Evolutionary conservation across 1,140 invertebrate species (phyloP), one percentile per base, ranked within the genome.

Genomic region (Drosophila saltans): DNA sequence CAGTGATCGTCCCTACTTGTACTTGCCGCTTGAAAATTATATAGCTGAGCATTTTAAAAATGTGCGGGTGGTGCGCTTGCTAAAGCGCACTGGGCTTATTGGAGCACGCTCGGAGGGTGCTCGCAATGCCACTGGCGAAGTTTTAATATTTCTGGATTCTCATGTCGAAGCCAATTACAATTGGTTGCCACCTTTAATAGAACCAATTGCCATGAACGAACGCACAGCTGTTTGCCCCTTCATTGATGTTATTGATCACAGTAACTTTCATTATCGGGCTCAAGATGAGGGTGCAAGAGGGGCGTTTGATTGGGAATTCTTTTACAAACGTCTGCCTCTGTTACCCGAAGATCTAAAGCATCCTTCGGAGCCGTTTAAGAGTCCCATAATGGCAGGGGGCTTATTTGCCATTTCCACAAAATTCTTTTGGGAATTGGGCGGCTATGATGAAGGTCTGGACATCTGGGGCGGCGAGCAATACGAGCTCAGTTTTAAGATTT

Each of bases 381-480:
- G 95, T 91, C 98, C 98, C 0, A 96, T 98, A 9, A 99, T 99
- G 98, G 98, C 98, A 26, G 98, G 98, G 11, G 98, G 98, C 0
- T 91, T 99, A 16, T 98, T 99, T 93, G 98, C 97, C 10, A 98
- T 98, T 21, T 96, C 97, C 70, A 91, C 95, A 1, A 95, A 96
- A 72, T 99, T 97, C 88, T 99, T 99, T 93, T 99, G 98, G 96
- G 97, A 99, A 93, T 93, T 99, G 61, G 98, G 98, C 11, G 97
- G 97, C 3, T 99, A 99, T 91, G 98, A 99, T 93, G 95, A 95
- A 52, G 96, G 96, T 3, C 94, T 99, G 86, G 98, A 97, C 81
- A 97, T 96, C 93, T 99, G 98, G 98, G 98, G 98, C 43, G 98
- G 98, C 28, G 98, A 99, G 92, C 99, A 99, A 89, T 96, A 99